Evolutionary conservation across 2,113 vertebrate genomes (phyloP), one percentile per base, ranked within the genome.

Genomic region (Eleginops maclovinus): DNA sequence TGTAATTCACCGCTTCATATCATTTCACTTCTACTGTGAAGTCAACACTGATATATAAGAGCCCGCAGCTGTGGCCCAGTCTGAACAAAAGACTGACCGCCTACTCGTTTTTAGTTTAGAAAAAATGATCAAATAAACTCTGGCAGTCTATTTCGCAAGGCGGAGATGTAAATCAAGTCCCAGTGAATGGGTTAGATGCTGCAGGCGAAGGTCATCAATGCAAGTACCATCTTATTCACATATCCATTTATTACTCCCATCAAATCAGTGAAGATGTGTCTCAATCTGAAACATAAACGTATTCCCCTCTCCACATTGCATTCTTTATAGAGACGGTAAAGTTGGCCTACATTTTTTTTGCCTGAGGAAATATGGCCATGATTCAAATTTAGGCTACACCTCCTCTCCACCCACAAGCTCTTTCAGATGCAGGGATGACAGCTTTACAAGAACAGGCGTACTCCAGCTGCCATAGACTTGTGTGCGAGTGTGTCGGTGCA

Each of bases 341-440:
- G 82, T 84, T 71, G 87, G 70, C 91, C 90, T 89, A 88, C 85
- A 89, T 92, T 83, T 74, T 36, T 68, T 47, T 19, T 15, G 87
- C 91, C 87, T 69, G 81, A 86, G 84, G 87, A 89, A 87, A 87
- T 51, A 47, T 86, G 91, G 79, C 88, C 81, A 87, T 71, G 86
- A 86, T 89, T 88, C 82, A 82, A 70, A 87, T 86, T 79, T 83
- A 76, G 81, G 84, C 79, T 83, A 81, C 84, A 82, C 85, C 83
- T 88, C 86, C 79, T 85, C 86, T 85, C 89, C 83, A 75, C 82
- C 90, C 88, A 87, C 82, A 4, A 65, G 81, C 82, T 76, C 73
- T 47, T 65, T 66, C 40, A 83, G 76, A 68, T 3, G 2, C 64
- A 72, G 47, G 11, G 47, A 77, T 63, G 84, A 87, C 83, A 72